Base-by-base conservation (phyloP, 2,797 vertebrate genomes). In the Anguilla anguilla region DNA sequence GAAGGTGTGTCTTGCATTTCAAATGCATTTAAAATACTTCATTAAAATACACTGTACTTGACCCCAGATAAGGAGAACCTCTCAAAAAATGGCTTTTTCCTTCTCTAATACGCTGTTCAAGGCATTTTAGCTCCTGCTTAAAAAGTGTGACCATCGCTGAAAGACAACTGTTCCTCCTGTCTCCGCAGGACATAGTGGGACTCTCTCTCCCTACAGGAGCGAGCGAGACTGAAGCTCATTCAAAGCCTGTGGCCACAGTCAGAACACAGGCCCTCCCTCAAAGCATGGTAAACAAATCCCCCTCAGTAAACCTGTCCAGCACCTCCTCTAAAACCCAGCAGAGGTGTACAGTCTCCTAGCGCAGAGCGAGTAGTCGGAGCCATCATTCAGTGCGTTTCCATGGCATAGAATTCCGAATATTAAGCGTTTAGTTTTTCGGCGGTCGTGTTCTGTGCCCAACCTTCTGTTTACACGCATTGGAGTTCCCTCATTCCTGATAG, bases 341-440 rank as follows among this genome's bases (percentile, higher is more conserved):
- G 91, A 95, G 85, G 92, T 97, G 96, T 83, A 92, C 95, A 74
- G 89, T 96, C 89, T 96, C 95, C 89, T 96, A 96, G 92, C 89
- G 84, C 94, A 92, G 89, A 92, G 46, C 51, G 72, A 86, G 85
- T n/a, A 43, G 51, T 84, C 89, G 86, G 86, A 89, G 49, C 82
- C 67, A 5, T 88, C 49, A 83, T 81, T 91, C 89, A 91, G 90
- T 92, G 92, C 93, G 94, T 95, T 95, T 94, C 92, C 94, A 95
- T 94, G 94, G 94, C 90, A 86, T 87, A 89, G 46, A 53, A 77
- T 86, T 91, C 81, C 83, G 86, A 61, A 72, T 87, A 19, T 67
- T 83, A 85, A 87, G 4, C 25, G 15, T 83, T 69, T n/a, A 28
- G 74, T 72, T 67, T 85, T 35, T 77, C 10, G 49, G n/a, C 46